These are phyloP conservation scores for Plecotus auritus DNA, from an alignment of 2,113 vertebrate genomes.

Conservation along the genomic window DNA sequence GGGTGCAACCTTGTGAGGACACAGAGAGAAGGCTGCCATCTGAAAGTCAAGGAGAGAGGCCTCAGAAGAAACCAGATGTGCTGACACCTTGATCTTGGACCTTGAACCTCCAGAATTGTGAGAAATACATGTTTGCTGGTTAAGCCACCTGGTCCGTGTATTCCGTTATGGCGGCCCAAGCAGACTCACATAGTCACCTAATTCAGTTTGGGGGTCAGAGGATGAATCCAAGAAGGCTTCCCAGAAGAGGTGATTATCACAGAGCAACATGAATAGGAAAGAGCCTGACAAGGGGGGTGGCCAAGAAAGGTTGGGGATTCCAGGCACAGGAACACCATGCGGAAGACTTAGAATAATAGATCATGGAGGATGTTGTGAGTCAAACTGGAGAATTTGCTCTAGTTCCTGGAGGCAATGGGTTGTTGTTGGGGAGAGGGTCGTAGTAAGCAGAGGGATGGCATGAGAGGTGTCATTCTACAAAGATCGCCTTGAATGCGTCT, in stretches of 20 bases:
- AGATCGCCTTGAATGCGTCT: background rate
- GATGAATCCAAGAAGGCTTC: background rate
- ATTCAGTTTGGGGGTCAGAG: background rate
- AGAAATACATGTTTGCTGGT: background rate
- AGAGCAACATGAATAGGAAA: background rate
- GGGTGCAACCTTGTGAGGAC: fast-evolving
- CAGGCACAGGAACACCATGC: background rate
- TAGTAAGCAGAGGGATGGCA: background rate
- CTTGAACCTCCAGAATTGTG: background rate
- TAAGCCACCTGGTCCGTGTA: background rate
- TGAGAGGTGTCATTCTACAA: background rate
- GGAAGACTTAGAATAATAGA: background rate
- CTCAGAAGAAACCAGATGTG: background rate
- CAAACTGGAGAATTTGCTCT: background rate
- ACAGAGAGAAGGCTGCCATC: background rate
- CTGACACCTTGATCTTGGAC: background rate
- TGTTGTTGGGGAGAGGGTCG: background rate
- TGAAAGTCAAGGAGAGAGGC: background rate
- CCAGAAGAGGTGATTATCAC: too few species aligned
- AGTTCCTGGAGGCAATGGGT: background rate
- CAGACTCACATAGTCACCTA: too few species aligned
- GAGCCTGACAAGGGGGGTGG: background rate
- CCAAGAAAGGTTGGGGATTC: background rate
- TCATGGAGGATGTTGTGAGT: background rate
- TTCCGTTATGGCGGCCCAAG: background rate